These are phyloP conservation scores for Lysandra coridon DNA, from an alignment of 2,888 invertebrate species.

Conservation along the genomic window DNA sequence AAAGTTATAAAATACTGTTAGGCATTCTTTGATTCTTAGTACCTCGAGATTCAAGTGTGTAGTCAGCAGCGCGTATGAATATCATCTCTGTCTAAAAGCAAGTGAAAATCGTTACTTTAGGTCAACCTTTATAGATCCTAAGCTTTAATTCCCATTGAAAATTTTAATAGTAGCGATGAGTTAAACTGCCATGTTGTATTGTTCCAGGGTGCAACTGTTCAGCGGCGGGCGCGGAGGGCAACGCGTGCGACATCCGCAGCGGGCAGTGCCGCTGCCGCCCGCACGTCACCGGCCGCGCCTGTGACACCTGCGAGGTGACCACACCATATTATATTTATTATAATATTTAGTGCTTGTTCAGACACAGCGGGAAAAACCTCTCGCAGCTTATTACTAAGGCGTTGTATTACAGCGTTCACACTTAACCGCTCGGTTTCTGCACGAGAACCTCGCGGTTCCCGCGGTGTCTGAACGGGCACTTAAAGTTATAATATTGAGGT, in stretches of 20 bases:
- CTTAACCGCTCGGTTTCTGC: too few species aligned
- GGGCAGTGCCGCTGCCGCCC: slow-evolving; percentile 89
- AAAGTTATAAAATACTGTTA: not conserved
- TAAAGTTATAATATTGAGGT: too few species aligned
- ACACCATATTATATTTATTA: not conserved
- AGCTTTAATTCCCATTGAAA: too few species aligned
- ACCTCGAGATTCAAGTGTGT: not conserved
- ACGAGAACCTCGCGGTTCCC: too few species aligned
- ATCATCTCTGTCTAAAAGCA: too few species aligned
- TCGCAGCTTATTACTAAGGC: too few species aligned
- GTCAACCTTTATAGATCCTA: too few species aligned
- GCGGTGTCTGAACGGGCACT: too few species aligned
- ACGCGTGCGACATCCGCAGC: slow-evolving; percentile 86
- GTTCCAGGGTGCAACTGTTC: slow-evolving; percentile 93
- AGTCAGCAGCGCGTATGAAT: not conserved
- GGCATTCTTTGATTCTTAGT: not conserved
- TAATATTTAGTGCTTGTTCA: too few species aligned
- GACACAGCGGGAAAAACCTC: too few species aligned
- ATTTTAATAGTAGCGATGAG: not conserved
- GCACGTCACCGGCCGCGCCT: slow-evolving; percentile 86
- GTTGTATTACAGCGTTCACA: too few species aligned
- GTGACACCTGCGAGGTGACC: slow-evolving; percentile 87
- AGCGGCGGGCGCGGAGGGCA: slow-evolving; percentile 84
- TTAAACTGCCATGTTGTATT: slow-evolving; percentile 38
- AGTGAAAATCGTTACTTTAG: too few species aligned